Evolutionary conservation across 1,140 invertebrate genomes (phyloP), one percentile per base, ranked within the genome.

Genomic region (Lutraria rhynchaena): DNA sequence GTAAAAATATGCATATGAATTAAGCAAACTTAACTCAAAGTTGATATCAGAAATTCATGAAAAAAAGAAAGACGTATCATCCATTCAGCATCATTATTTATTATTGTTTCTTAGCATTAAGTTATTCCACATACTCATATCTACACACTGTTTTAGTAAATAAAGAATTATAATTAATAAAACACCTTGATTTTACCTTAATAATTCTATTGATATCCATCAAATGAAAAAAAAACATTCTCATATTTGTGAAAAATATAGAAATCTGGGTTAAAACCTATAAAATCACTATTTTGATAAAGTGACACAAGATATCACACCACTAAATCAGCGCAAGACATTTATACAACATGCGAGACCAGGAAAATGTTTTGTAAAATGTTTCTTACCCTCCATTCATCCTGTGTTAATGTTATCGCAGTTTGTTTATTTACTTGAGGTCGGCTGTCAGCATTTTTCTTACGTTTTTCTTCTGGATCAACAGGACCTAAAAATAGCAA

Each of bases 321-420:
- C 55, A 13, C 27, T n/a, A 13, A 27, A 9, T 17, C 13, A 9
- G 22, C 22, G 17, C 17, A 9, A 58, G 7, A 15, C 9, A 58
- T 9, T 13, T 24, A 13, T 24, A 27, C 9, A 58, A 13, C 13
- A 7, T 9, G 22, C 41, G 15, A 3, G 17, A 3, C 15, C 4
- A 11, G 29, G 15, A 13, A 15, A 15, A 41, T 15, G 15, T 41
- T 27, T 2, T 27, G 57, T 24, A 24, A 33, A 35, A 29, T 19
- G 33, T n/a, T 1, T 17, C n/a, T 29, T 75, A 75, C 71, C 44
- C 49, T 75, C 71, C 71, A 75, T 0, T 75, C 55, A 11, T n/a
- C 71, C 15, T 51, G 55, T 15, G 71, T 75, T 24, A 75, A 19
- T 3, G 71, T 58, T 2, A 75, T 61, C 17, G 57, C 37, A 29